Evolutionary conservation across 2,888 invertebrate species (phyloP).

Genomic region (Andricus curvator): DNA sequence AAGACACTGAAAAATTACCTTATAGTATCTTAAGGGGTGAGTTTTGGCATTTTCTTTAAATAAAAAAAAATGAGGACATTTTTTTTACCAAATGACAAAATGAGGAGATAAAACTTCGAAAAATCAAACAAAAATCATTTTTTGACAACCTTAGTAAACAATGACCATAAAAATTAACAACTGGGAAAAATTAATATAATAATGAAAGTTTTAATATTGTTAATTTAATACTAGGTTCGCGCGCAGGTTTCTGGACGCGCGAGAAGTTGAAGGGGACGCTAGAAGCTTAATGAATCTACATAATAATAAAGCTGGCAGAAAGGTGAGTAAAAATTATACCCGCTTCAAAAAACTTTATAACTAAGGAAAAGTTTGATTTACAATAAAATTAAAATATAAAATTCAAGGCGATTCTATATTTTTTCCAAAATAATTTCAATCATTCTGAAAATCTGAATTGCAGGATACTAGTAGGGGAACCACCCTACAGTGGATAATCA

Average conservation of each 20-base stretch:
- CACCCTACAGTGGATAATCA: too few relatives aligned
- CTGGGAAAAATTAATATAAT: neutral
- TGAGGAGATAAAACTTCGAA: neutral
- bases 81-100: too few relatives aligned
- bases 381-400: too few relatives aligned
- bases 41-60: too few relatives aligned
- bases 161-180: neutral
- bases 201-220: slow-evolving; percentile 38
- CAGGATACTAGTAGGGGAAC: neutral
- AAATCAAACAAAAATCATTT: neutral
- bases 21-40: too few relatives aligned
- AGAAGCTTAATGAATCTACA: slow-evolving; percentile 97
- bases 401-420: too few relatives aligned
- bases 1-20: too few relatives aligned
- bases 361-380: too few relatives aligned
- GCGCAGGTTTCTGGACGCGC: slow-evolving; percentile 92
- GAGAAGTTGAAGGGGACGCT: slow-evolving; percentile 93
- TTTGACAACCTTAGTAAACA: neutral
- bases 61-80: too few relatives aligned
- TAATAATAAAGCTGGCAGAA: slow-evolving; percentile 97
- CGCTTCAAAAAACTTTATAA: neutral
- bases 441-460: too few relatives aligned
- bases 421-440: too few relatives aligned
- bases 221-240: slow-evolving; percentile 83
- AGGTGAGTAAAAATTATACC: slow-evolving; percentile 82